A percentile compares a stretch with the other conserved stretches of the same genome.
Conservation (phyloP, 2,888 invertebrate genomes). For the Anthoptus insignis region DNA sequence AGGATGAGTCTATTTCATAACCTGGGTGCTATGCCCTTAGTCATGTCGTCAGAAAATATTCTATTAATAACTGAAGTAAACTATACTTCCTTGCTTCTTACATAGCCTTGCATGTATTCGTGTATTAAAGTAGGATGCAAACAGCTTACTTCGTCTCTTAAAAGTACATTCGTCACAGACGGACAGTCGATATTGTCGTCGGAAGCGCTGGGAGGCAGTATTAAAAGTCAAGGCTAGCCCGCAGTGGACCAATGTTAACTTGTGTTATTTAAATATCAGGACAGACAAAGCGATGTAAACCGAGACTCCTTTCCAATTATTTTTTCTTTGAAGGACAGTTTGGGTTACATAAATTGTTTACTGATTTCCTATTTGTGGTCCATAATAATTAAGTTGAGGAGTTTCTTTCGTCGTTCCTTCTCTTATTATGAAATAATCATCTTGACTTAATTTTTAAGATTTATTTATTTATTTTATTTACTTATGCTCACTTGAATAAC, state of each 20-base stretch:
- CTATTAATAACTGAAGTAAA: too few species aligned
- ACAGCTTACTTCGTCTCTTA: background rate
- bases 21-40: too few species aligned
- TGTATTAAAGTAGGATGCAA: background rate
- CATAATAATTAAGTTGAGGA: too few species aligned
- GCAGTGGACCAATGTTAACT: slow-evolving; percentile 84
- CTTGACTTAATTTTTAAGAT: too few species aligned
- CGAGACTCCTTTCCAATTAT: slow-evolving; percentile 80
- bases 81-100: too few species aligned
- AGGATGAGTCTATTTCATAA: too few species aligned
- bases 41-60: too few species aligned
- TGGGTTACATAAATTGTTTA: slow-evolving; percentile 37
- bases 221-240: slow-evolving; percentile 81
- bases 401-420: too few species aligned
- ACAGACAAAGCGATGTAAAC: slow-evolving; percentile 63
- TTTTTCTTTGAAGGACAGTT: slow-evolving; percentile 70
- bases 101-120: too few species aligned
- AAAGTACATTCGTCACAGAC: slow-evolving; percentile 39
- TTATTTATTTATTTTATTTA: too few species aligned
- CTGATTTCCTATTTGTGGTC: slow-evolving; percentile 9
- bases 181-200: slow-evolving; percentile 70
- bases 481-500: too few species aligned
- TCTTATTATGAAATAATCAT: too few species aligned
- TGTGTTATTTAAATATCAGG: slow-evolving; percentile 85
- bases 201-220: slow-evolving; percentile 73